These are phyloP conservation scores for Agelastica alni DNA, from an alignment of 2,888 invertebrate species.

Conservation along the genomic window DNA sequence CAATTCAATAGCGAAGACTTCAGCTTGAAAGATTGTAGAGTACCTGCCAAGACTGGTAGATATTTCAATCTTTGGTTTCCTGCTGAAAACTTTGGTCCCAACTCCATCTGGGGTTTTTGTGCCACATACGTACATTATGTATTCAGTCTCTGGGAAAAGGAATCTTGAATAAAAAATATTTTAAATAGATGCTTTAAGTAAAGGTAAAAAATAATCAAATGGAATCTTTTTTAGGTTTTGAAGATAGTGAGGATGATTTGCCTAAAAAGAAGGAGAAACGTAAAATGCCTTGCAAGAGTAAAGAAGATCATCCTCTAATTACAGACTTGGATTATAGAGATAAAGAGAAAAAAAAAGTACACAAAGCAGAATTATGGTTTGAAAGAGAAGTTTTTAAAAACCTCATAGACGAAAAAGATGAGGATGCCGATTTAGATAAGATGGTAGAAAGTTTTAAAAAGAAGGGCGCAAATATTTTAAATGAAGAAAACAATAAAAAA, in stretches of 20 bases:
- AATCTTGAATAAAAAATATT: too few relatives aligned
- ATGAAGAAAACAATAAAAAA: constrained; percentile 57
- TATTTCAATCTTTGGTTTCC: too few relatives aligned
- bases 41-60: too few relatives aligned
- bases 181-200: too few relatives aligned
- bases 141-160: too few relatives aligned
- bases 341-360: constrained; percentile 71
- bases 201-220: too few relatives aligned
- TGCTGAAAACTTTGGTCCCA: too few relatives aligned
- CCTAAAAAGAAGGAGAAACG: constrained; percentile 52
- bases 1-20: too few relatives aligned
- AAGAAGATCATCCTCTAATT: constrained; percentile 68
- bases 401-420: constrained; percentile 80
- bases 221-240: constrained; percentile 61
- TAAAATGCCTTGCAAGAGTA: constrained; percentile 41
- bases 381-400: constrained; percentile 83
- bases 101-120: too few relatives aligned
- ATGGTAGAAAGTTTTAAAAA: constrained; percentile 72
- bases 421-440: constrained; percentile 83
- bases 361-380: constrained; percentile 86
- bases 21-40: too few relatives aligned
- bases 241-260: constrained; percentile 50
- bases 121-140: too few relatives aligned
- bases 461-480: constrained; percentile 65
- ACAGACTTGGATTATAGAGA: constrained; percentile 80